Evolutionary conservation across 2,113 vertebrate species (phyloP).

Genomic region (Oncorhynchus gorbuscha): DNA sequence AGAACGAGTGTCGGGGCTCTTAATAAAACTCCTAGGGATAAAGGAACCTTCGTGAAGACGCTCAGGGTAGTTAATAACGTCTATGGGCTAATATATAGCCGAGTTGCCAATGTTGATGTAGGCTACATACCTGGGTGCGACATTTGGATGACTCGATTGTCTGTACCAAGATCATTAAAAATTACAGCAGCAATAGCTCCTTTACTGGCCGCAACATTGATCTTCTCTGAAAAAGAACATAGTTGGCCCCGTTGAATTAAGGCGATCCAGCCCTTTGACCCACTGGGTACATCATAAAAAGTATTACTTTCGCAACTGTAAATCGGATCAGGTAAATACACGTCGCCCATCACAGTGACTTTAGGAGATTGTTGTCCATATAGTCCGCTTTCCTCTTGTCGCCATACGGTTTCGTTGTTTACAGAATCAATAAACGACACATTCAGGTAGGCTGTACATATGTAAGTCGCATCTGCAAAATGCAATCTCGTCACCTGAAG

Average conservation of each 20-base stretch:
- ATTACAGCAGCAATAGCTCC: slow-evolving; percentile 80
- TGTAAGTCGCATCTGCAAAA: slow-evolving; percentile 45
- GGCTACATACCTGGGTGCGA: slow-evolving; percentile 75
- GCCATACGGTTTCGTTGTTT: slow-evolving; percentile 70
- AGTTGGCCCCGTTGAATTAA: slow-evolving; percentile 81
- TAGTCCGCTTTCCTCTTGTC: slow-evolving; percentile 75
- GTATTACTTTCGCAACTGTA: slow-evolving; percentile 49
- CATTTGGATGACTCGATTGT: slow-evolving; percentile 81
- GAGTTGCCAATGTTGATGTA: too few relatives aligned
- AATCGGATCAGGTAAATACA: slow-evolving; percentile 68
- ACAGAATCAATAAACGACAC: slow-evolving; percentile 69
- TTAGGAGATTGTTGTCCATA: slow-evolving; percentile 81
- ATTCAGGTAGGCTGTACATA: slow-evolving; percentile 79
- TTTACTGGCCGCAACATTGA: slow-evolving; percentile 70
- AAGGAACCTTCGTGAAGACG: too few relatives aligned
- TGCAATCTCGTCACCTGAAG: slow-evolving; percentile 52
- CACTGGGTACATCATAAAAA: slow-evolving; percentile 66
- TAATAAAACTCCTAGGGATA: too few relatives aligned
- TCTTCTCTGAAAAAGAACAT: slow-evolving; percentile 84
- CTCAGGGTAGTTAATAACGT: too few relatives aligned
- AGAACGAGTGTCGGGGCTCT: too few relatives aligned
- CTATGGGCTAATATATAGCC: too few relatives aligned
- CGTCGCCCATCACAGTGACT: slow-evolving; percentile 61
- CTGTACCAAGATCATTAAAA: slow-evolving; percentile 77
- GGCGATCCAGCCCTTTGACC: slow-evolving; percentile 73